Conservation (phyloP, 2,888 invertebrate genomes). For the Scaptodrosophila latifasciaeformis region DNA sequence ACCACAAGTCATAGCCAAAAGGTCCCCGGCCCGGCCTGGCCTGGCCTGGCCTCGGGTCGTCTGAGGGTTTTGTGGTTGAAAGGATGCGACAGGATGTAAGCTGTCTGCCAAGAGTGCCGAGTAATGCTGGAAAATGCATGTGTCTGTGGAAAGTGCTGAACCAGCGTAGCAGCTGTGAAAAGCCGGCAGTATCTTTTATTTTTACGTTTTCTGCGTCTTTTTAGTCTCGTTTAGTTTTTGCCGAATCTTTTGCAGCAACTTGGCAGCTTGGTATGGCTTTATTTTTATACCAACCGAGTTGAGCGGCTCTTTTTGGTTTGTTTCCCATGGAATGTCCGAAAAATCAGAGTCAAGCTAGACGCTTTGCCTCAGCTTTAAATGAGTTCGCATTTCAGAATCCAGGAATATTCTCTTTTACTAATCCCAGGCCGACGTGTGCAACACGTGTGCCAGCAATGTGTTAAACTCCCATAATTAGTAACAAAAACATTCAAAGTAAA, state of each 20-base stretch:
- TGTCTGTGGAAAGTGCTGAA: conserved; percentile 2
- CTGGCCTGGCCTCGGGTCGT: conserved; percentile 4
- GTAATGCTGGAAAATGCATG: neutral
- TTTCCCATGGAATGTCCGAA: conserved; percentile 15
- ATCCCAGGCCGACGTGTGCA: conserved; percentile 42
- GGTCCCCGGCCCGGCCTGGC: conserved; percentile 5
- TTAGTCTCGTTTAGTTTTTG: conserved; percentile 14
- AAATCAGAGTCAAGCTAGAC: neutral
- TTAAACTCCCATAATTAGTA: conserved; percentile 47
- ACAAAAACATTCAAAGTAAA: conserved; percentile 44
- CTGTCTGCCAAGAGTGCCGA: conserved; percentile 17
- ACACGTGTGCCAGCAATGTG: conserved; percentile 46
- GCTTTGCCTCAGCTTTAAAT: neutral
- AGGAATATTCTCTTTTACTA: conserved; percentile 32
- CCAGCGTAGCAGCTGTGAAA: conserved; percentile 34
- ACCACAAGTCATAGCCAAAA: conserved; percentile 40
- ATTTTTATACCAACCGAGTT: no score
- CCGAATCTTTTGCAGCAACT: no score
- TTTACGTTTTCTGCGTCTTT: neutral
- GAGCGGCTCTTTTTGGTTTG: neutral
- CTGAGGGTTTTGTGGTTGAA: conserved; percentile 13
- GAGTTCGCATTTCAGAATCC: conserved; percentile 27
- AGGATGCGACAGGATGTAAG: conserved; percentile 45
- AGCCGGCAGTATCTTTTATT: neutral
- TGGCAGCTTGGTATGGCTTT: no score